Conservation (phyloP, 2,888 invertebrate genomes). For the Encarsia formosa region DNA sequence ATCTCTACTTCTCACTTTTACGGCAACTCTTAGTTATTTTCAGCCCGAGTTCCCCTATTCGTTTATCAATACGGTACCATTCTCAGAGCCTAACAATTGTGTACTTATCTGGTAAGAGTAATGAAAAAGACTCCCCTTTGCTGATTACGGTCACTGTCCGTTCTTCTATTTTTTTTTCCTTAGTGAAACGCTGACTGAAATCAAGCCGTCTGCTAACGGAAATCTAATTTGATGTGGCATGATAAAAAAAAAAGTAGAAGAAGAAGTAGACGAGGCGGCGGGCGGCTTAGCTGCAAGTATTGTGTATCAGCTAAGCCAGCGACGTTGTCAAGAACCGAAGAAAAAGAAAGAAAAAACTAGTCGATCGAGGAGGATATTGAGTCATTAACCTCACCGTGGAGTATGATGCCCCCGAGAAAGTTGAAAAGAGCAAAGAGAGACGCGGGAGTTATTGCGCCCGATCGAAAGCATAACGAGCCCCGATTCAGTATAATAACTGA, state of each 20-base stretch:
- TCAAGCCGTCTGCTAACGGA: conserved; percentile 13
- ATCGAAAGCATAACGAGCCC: conserved; percentile 12
- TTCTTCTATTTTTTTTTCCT: not conserved
- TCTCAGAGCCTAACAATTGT: too few species aligned
- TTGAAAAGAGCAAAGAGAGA: not conserved
- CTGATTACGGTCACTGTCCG: not conserved
- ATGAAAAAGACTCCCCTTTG: too few species aligned
- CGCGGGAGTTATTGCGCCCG: conserved; percentile 1
- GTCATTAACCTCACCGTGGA: conserved; percentile 10
- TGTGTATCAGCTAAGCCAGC: conserved; percentile 5
- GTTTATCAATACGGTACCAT: too few species aligned
- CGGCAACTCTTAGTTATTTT: too few species aligned
- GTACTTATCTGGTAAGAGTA: too few species aligned
- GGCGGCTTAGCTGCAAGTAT: conserved; percentile 21
- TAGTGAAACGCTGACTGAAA: conserved; percentile 9
- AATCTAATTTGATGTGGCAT: conserved; percentile 24
- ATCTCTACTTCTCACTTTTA: too few species aligned
- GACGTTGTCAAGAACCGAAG: not conserved
- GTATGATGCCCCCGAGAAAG: conserved; percentile 4
- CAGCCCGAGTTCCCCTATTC: too few species aligned
- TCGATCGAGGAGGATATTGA: conserved; percentile 13
- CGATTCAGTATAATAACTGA: not conserved
- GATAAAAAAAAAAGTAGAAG: too few species aligned
- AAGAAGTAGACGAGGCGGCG: conserved; percentile 22
- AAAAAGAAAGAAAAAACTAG: not conserved